Conservation (phyloP, 2,797 vertebrate species). For the Acestrorhynchus altus region DNA sequence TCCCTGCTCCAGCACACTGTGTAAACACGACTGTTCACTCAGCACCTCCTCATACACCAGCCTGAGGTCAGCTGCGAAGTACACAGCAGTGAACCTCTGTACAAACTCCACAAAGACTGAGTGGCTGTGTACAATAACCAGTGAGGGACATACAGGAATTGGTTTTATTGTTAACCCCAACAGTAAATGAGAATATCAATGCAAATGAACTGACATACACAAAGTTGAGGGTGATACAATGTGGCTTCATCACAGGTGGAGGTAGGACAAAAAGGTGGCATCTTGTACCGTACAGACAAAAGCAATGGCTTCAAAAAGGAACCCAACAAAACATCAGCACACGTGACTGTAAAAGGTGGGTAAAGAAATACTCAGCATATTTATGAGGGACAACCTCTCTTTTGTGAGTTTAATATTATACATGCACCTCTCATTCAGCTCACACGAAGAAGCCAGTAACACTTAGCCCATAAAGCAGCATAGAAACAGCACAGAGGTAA, state of each 20-base stretch:
- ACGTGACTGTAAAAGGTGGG: conserved; percentile 7
- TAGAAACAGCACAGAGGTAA: conserved; percentile 58
- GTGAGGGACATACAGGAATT: background rate
- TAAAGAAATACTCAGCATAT: conserved; percentile 41
- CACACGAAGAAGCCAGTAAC: conserved; percentile 24
- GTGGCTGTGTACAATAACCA: background rate
- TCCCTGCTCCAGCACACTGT: no score
- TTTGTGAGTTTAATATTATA: conserved; percentile 42
- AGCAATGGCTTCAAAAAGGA: conserved; percentile 40
- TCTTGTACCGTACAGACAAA: conserved; percentile 83
- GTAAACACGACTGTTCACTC: no score
- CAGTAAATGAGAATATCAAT: conserved; percentile 46
- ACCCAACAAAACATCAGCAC: conserved; percentile 20
- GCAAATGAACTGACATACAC: conserved; percentile 40
- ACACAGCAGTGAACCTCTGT: background rate
- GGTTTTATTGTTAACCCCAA: conserved; percentile 49
- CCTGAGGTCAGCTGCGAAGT: background rate
- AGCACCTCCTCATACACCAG: background rate
- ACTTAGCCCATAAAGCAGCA: conserved; percentile 43
- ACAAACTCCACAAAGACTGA: background rate
- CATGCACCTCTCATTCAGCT: conserved; percentile 47
- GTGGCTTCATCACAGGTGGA: conserved; percentile 81
- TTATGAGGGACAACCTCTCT: conserved; percentile 29
- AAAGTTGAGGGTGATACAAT: conserved; percentile 43
- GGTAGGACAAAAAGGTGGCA: conserved; percentile 87